A percentile compares a stretch with the other conserved stretches of the same genome.
Conservation (phyloP, 53 echinoderm and acorn worm species). For the Glandiceps talaboti region DNA sequence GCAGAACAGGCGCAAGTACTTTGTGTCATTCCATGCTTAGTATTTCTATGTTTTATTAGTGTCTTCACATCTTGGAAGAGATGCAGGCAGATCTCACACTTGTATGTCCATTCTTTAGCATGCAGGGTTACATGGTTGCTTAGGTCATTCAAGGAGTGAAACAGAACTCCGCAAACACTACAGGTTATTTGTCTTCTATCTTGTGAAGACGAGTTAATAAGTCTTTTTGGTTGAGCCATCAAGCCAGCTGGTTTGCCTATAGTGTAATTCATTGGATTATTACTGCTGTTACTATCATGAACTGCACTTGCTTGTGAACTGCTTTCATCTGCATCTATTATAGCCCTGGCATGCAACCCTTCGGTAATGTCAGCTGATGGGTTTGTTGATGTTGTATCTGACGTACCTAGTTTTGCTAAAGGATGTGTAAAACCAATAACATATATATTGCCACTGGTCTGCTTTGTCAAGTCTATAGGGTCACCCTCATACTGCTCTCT, state of each 20-base stretch:
- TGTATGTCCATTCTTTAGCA: not conserved
- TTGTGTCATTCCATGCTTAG: not conserved
- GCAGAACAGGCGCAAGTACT: not conserved
- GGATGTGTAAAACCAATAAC: too few species aligned
- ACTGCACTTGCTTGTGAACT: not conserved
- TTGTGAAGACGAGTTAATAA: too few species aligned
- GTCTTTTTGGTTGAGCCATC: not conserved
- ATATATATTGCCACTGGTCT: not conserved
- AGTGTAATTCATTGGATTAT: too few species aligned
- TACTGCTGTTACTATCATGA: not conserved
- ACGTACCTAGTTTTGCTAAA: not conserved
- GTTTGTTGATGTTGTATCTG: not conserved
- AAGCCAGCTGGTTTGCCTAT: not conserved
- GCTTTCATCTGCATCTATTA: not conserved
- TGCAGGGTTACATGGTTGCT: not conserved
- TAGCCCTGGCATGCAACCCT: not conserved
- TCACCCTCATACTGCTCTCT: not conserved
- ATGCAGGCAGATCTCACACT: not conserved
- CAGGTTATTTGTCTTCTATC: not conserved
- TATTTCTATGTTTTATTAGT: not conserved
- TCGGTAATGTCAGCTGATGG: not conserved
- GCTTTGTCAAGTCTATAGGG: not conserved
- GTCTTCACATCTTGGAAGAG: not conserved
- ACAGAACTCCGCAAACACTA: not conserved
- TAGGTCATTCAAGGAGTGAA: not conserved